A percentile compares a stretch with the other conserved stretches of the same genome.
phyloP scores from a whole-genome alignment of 92 coral and sea anemone species.

The Blastomussa wellsi region DNA sequence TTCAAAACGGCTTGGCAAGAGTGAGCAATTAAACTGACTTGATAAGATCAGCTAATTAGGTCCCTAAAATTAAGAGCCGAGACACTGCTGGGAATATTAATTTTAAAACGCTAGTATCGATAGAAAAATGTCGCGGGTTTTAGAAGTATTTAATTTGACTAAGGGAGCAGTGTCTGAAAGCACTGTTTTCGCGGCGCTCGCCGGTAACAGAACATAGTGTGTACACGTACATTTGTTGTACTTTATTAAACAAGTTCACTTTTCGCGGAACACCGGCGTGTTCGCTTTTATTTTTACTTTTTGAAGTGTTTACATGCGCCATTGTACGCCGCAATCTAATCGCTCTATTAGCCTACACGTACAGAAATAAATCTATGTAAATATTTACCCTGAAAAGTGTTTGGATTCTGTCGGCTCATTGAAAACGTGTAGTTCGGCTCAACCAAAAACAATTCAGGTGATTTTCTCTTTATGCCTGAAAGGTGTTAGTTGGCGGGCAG shows the following conservation, averaged over 20 bases:
- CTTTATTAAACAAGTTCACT: slow-evolving; percentile 23
- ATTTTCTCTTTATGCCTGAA: slow-evolving; percentile 50
- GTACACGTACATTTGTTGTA: background rate
- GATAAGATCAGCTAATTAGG: slow-evolving; percentile 66
- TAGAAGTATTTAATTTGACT: background rate
- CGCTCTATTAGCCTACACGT: slow-evolving; percentile 55
- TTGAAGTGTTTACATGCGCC: slow-evolving; percentile 56
- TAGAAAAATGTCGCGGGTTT: background rate
- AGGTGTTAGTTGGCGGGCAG: slow-evolving; percentile 33
- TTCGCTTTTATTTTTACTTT: slow-evolving; percentile 7
- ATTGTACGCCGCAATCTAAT: slow-evolving; percentile 54
- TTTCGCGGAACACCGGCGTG: slow-evolving; percentile 25
- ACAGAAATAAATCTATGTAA: slow-evolving; percentile 68
- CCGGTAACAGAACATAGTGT: background rate
- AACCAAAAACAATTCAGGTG: slow-evolving; percentile 51
- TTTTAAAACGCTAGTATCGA: background rate
- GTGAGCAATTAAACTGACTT: slow-evolving; percentile 39
- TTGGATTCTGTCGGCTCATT: slow-evolving; percentile 58
- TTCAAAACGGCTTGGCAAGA: background rate
- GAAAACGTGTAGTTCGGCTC: slow-evolving; percentile 57
- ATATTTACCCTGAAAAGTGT: slow-evolving; percentile 77
- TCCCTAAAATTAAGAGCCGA: background rate
- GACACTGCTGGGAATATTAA: slow-evolving; percentile 29
- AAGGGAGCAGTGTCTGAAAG: background rate
- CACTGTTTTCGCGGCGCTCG: background rate